phyloP scores from a whole-genome alignment of 2,888 invertebrate genomes.

The Plemyria rubiginata region DNA sequence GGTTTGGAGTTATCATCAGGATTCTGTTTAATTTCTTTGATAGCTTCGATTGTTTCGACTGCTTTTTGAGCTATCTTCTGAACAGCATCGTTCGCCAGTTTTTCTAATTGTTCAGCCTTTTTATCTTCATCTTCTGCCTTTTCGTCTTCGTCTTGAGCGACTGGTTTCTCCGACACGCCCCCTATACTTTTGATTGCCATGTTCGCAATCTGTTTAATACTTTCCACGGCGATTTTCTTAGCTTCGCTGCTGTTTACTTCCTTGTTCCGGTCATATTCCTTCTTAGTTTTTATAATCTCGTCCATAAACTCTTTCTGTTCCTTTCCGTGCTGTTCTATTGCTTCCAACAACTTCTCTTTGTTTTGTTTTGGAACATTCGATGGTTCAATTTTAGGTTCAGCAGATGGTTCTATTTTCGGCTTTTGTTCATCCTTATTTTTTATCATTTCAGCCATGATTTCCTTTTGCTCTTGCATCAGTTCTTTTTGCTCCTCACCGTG shows the following conservation, averaged over 20 bases:
- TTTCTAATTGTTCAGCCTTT: slow-evolving; percentile 58
- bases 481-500: slow-evolving; percentile 88
- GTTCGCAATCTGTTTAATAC: slow-evolving; percentile 79
- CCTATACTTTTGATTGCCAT: slow-evolving; percentile 77
- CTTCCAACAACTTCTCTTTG: slow-evolving; percentile 80
- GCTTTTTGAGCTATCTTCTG: slow-evolving; percentile 80
- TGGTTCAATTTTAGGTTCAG: slow-evolving; percentile 50
- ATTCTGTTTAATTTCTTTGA: slow-evolving; percentile 66
- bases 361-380: slow-evolving; percentile 24
- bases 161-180: slow-evolving; percentile 70
- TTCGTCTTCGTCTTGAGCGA: slow-evolving; percentile 13
- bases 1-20: slow-evolving; percentile 34
- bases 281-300: slow-evolving; percentile 84
- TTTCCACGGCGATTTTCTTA: slow-evolving; percentile 80
- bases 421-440: slow-evolving; percentile 81
- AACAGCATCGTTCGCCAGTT: slow-evolving; percentile 68
- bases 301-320: slow-evolving; percentile 87
- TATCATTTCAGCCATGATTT: slow-evolving; percentile 85
- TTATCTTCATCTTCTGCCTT: slow-evolving; percentile 42
- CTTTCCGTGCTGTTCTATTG: slow-evolving; percentile 88
- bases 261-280: slow-evolving; percentile 78
- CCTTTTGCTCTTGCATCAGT: slow-evolving; percentile 88
- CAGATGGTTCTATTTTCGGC: slow-evolving; percentile 61
- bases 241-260: slow-evolving; percentile 73
- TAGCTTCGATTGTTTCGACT: slow-evolving; percentile 74